Percentiles rank a stretch among this genome's conserved stretches.
These are phyloP conservation scores for Musca vetustissima DNA, from an alignment of 1,140 invertebrate species.

Conservation along the genomic window DNA sequence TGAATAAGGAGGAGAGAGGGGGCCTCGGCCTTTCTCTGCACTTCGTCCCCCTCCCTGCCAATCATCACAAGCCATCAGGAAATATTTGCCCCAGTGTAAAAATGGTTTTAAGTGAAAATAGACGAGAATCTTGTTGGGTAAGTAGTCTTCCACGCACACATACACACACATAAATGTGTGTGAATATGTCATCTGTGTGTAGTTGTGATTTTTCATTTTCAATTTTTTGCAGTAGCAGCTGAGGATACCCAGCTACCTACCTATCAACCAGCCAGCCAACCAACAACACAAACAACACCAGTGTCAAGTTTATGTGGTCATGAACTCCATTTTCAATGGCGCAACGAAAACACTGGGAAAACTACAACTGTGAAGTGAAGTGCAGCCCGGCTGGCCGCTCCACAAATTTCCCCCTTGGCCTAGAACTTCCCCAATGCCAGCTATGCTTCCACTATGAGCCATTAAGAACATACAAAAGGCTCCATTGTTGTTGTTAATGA, in stretches of 20 bases:
- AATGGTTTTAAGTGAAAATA: too few relatives aligned
- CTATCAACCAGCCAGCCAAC: background rate
- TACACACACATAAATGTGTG: background rate
- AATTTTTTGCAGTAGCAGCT: background rate
- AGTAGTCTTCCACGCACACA: too few relatives aligned
- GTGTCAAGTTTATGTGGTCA: conserved; percentile 53
- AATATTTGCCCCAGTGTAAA: too few relatives aligned
- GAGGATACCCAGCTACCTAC: background rate
- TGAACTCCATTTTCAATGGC: conserved; percentile 54
- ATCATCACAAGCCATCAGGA: too few relatives aligned
- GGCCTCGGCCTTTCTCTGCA: too few relatives aligned
- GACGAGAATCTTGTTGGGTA: too few relatives aligned
- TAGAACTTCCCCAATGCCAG: background rate
- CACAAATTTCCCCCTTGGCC: background rate
- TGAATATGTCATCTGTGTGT: background rate
- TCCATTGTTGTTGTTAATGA: too few relatives aligned
- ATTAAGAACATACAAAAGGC: too few relatives aligned
- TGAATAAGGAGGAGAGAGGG: too few relatives aligned
- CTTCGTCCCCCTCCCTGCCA: too few relatives aligned
- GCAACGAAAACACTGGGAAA: conserved; percentile 25
- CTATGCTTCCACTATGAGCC: background rate
- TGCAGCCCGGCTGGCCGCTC: too few relatives aligned
- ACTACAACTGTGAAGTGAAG: background rate
- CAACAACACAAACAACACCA: conserved; percentile 34
- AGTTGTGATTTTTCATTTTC: conserved; percentile 19